Base-by-base conservation (phyloP, 2,888 invertebrate species). In the Meiosimyza platycephala region DNA sequence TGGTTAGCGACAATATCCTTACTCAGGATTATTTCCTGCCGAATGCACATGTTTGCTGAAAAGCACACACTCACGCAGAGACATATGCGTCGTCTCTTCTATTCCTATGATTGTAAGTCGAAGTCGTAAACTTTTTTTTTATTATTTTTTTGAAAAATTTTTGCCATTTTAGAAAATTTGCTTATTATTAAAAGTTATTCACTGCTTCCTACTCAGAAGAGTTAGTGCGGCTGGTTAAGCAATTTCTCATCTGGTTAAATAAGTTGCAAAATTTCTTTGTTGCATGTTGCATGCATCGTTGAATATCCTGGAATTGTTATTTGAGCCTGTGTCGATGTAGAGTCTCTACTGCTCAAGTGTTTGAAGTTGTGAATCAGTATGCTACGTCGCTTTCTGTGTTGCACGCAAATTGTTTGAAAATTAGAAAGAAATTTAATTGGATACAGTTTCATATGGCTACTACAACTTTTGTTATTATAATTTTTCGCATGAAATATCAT, bases 141-240 rank as follows among this genome's bases (percentile, higher is more conserved):
- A 5, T 33, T 59, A 13, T 22, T 59, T 16, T 40, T 59, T 59
- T 22, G n/a, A 59, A 13, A 22, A 59, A 59, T 18, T 59, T 59
- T 59, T 22, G 22, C 13, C 16, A 18, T 59, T 28, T 59, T 59
- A 22, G 18, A 22, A 59, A 59, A 18, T 22, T 59, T 22, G 59
- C 64, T 64, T 50, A 48, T 48, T 64, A 64, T 48, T 64, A 64
- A 64, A 40, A 64, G 50, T 64, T 22, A 22, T 18, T 50, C 16
- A 16, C 50, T 16, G 18, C 48, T 50, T 11, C 48, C 18, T 18
- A 15, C 12, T 22, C 33, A 40, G 40, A 40, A 40, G 2, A 40
- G 47, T 64, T 50, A 16, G 47, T 64, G 64, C 64, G 64, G 64
- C 64, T 64, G 64, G 64, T 64, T 64, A 64, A 64, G 64, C 64